Base-by-base conservation (phyloP, 64 coral and sea anemone species). In the Montipora foliosa region DNA sequence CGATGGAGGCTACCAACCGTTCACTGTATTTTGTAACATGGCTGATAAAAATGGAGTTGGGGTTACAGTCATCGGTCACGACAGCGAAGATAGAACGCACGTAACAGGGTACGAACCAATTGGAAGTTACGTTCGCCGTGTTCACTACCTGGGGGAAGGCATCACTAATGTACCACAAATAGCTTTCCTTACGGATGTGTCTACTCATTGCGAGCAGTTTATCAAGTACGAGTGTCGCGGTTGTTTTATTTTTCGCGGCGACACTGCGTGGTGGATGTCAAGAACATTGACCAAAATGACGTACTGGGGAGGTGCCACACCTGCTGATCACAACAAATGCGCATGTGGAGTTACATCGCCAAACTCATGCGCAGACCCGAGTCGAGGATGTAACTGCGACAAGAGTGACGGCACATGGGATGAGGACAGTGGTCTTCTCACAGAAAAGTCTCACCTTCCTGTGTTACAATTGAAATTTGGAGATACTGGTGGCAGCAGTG, bases 21-120 rank as follows among this genome's bases (percentile, higher is more conserved):
- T 93, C 45, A 53, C 21, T 8, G 91, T 93, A 24, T 79, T 68
- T 59, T 93, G 91, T 87, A 83, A 93, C 75, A 93, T 93, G 91
- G 72, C 72, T 37, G 83, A 93, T 57, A 93, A 93, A 46, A 60
- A 60, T 15, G 73, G 69, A 5, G 74, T 93, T 19, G 91, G 91
- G 6, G 84, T 93, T 48, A 93, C 91, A 19, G 83, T 93, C 58
- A 21, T 93, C 46, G 53, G 91, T 88, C 91, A 87, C 77, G 91
- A 93, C 48, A 93, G 74, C 58, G 91, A 93, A 44, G 55, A 74
- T n/a, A 87, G 74, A 48, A 93, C 83, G 2, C 16, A 87, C 10
- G 91, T 93, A 3, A 24, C 79, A 52, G 91, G 91, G 51, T 88
- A 37, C 67, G 91, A 88, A 17, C 0, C 5, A 16, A 11, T 0